These are phyloP conservation scores for Argopecten irradians DNA, from an alignment of 1,140 invertebrate species.

Conservation along the genomic window DNA sequence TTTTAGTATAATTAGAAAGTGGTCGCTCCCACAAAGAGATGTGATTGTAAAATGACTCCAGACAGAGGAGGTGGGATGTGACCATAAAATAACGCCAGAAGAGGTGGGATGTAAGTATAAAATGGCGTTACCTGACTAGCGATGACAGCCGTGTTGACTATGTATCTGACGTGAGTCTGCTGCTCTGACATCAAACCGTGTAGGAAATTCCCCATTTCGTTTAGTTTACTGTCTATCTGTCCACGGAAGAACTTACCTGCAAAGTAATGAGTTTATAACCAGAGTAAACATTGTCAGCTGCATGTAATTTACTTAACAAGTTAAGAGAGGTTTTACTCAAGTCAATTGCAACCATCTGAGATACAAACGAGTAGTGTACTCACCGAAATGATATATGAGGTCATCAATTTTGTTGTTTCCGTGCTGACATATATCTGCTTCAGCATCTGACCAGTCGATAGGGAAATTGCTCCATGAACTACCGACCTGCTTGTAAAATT, in stretches of 20 bases:
- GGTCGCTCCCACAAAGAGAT: no score
- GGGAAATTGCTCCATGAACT: neutral
- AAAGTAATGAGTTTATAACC: no score
- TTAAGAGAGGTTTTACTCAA: no score
- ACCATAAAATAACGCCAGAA: no score
- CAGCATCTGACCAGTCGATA: constrained; percentile 8
- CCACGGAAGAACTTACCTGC: neutral
- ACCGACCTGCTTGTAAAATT: neutral
- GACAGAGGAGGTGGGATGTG: no score
- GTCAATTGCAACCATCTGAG: no score
- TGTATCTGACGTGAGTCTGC: neutral
- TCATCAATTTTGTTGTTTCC: constrained; percentile 46
- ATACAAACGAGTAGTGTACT: no score
- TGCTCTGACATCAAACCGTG: neutral
- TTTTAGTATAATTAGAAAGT: no score
- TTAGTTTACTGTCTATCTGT: neutral
- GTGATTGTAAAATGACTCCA: no score
- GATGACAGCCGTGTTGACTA: neutral
- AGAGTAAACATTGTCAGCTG: no score
- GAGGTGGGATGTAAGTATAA: no score
- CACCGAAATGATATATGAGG: constrained; percentile 51
- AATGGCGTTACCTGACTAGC: neutral
- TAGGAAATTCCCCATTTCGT: neutral
- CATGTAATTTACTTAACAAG: no score
- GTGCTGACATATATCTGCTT: constrained; percentile 33